Conservation (phyloP, 2,888 invertebrate species). For the Epiblema foenella region DNA sequence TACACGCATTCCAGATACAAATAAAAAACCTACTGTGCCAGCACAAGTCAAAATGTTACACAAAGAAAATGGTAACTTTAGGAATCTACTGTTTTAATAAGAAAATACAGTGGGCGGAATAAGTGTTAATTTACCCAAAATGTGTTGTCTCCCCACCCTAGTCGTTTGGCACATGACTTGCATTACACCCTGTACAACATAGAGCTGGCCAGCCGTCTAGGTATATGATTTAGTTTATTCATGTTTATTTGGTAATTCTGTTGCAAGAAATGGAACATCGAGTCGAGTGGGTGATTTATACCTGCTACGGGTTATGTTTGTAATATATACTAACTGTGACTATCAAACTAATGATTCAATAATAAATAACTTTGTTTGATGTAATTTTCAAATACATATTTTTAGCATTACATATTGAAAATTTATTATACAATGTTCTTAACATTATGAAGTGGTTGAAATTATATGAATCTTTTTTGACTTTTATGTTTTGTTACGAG, state of each 20-base stretch:
- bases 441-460: conserved; percentile 38
- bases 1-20: too few species aligned
- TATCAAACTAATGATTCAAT: background rate
- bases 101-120: too few species aligned
- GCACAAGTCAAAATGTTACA: too few species aligned
- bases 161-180: too few species aligned
- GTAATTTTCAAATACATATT: background rate
- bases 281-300: conserved; percentile 20
- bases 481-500: background rate
- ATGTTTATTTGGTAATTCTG: background rate
- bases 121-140: too few species aligned
- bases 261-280: background rate
- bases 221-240: background rate
- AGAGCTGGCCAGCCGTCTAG: background rate
- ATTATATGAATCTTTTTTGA: background rate
- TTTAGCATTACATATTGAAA: background rate
- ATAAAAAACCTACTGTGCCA: too few species aligned
- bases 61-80: too few species aligned
- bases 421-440: conserved; percentile 11
- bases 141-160: too few species aligned
- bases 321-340: background rate
- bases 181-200: too few species aligned
- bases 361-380: conserved; percentile 12
- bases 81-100: too few species aligned
- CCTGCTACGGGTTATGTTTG: background rate